phyloP scores from a whole-genome alignment of 2,113 vertebrate species.

The Lagopus muta region DNA sequence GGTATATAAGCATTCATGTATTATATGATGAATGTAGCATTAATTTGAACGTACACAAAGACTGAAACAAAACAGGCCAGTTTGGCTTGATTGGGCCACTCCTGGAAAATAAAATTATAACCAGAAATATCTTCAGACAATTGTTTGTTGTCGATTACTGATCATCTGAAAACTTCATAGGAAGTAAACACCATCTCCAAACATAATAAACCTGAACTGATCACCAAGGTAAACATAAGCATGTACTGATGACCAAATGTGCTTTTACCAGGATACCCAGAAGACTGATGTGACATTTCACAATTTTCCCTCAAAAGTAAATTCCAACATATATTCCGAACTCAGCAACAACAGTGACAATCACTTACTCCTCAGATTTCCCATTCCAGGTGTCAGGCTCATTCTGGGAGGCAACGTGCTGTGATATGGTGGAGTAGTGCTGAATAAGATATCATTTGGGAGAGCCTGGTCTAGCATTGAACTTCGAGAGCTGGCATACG shows the following conservation, averaged over 20 bases:
- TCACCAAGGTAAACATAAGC: background rate
- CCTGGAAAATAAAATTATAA: background rate
- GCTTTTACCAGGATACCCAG: background rate
- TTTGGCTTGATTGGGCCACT: background rate
- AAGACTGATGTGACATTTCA: background rate
- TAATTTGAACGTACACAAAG: background rate
- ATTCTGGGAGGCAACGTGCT: conserved; percentile 90
- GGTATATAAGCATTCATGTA: background rate
- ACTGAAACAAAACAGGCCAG: background rate
- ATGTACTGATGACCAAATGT: background rate
- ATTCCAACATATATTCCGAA: background rate
- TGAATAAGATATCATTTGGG: conserved; percentile 96
- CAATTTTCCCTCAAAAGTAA: background rate
- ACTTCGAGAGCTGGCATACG: conserved; percentile 91
- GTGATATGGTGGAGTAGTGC: conserved; percentile 92
- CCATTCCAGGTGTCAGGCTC: conserved; percentile 80
- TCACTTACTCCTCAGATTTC: conserved; percentile 91
- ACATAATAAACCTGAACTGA: background rate
- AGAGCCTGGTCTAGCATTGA: conserved; percentile 92
- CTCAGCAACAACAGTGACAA: background rate
- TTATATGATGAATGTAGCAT: background rate
- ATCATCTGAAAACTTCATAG: background rate
- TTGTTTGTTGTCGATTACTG: background rate
- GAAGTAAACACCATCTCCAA: background rate
- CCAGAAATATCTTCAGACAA: background rate